Evolutionary conservation across 2,888 invertebrate genomes (phyloP).

Genomic region (Beris chalybata): DNA sequence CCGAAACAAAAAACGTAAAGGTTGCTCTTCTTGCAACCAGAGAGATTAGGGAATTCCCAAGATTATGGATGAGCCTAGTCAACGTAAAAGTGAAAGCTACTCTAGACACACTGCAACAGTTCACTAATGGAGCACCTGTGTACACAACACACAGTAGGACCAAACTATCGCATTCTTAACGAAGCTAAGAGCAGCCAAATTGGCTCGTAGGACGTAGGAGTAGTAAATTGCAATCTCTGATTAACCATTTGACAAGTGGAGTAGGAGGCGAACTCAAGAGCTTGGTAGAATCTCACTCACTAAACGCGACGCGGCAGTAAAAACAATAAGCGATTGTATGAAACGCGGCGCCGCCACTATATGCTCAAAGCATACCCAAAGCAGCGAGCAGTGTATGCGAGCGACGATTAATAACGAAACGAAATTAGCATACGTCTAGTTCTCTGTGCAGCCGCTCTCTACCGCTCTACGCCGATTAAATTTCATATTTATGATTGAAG

Average conservation of each 20-base stretch:
- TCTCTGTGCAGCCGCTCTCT: no score
- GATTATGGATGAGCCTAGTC: no score
- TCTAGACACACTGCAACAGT: no score
- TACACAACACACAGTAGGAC: no score
- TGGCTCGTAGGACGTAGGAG: neutral
- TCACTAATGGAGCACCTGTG: no score
- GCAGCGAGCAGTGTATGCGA: neutral
- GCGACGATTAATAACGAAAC: constrained; percentile 19
- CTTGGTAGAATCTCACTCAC: neutral
- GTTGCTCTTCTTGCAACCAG: no score
- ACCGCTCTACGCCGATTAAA: constrained; percentile 10
- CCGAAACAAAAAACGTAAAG: no score
- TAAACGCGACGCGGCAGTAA: neutral
- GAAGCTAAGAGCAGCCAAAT: neutral
- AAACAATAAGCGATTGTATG: neutral
- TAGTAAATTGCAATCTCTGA: neutral
- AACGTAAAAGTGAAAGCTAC: no score
- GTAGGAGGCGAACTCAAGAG: no score
- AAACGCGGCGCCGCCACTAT: neutral
- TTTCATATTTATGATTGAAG: neutral
- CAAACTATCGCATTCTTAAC: neutral
- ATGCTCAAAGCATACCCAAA: neutral
- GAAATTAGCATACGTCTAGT: constrained; percentile 20
- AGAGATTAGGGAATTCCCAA: no score
- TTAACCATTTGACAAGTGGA: neutral